Conservation (phyloP, 2,113 vertebrate genomes). For the Lampris incognitus region DNA sequence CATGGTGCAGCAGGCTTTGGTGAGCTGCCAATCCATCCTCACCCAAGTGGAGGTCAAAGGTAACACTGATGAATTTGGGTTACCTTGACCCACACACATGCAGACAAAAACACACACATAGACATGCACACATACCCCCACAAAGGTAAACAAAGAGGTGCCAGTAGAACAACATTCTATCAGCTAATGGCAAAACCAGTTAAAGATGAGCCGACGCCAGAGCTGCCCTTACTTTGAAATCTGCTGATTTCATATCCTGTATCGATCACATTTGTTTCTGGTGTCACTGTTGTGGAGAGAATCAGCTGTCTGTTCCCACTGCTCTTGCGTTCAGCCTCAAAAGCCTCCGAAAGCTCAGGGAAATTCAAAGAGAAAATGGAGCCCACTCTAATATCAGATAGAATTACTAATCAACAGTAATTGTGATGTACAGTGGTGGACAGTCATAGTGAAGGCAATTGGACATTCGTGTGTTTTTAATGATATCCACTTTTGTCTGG, state of each 20-base stretch:
- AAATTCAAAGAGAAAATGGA: not conserved
- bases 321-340: conserved; percentile 60
- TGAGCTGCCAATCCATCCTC: conserved; percentile 75
- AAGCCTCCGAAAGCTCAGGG: conserved; percentile 77
- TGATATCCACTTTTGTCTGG: not conserved
- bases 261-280: conserved; percentile 37
- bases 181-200: not conserved
- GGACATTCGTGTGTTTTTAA: not conserved
- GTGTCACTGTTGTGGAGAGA: conserved; percentile 66
- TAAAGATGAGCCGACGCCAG: not conserved
- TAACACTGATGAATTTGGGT: conserved; percentile 80
- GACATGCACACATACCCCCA: conserved; percentile 1
- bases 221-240: conserved; percentile 69
- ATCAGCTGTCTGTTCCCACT: conserved; percentile 56
- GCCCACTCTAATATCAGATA: too few relatives aligned
- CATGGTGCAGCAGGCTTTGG: conserved; percentile 76
- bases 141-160: too few relatives aligned
- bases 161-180: not conserved
- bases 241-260: conserved; percentile 68
- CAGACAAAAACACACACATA: conserved; percentile 4
- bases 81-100: conserved; percentile 64
- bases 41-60: conserved; percentile 73
- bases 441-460: not conserved
- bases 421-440: too few relatives aligned
- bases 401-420: too few relatives aligned